Percentiles rank a stretch among this genome's conserved stretches.
Conservation (phyloP, 2,888 invertebrate species). For the Empis stercorea region DNA sequence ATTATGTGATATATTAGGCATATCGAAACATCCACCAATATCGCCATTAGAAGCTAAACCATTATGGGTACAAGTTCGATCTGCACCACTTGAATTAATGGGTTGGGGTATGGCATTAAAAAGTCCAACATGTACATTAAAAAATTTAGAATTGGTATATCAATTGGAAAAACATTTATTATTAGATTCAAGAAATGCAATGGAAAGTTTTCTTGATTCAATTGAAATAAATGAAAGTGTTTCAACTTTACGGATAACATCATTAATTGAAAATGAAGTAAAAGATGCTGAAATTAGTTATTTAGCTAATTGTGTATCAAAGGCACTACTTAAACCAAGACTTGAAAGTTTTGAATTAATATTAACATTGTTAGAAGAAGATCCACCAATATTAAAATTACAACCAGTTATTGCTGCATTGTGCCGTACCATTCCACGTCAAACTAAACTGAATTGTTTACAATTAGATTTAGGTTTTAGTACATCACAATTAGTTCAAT, state of each 20-base stretch:
- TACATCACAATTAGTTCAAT: slow-evolving; percentile 40
- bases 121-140: slow-evolving; percentile 37
- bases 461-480: slow-evolving; percentile 42
- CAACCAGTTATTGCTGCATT: slow-evolving; percentile 42
- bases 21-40: slow-evolving; percentile 35
- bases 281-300: slow-evolving; percentile 39
- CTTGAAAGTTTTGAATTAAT: slow-evolving; percentile 41
- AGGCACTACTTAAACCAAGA: slow-evolving; percentile 37
- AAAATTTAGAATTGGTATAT: slow-evolving; percentile 39
- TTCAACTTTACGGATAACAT: slow-evolving; percentile 39
- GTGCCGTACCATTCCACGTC: slow-evolving; percentile 27
- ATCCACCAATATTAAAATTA: slow-evolving; percentile 37
- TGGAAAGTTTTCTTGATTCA: slow-evolving; percentile 39
- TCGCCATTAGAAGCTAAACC: slow-evolving; percentile 27
- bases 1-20: slow-evolving; percentile 39
- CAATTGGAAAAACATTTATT: slow-evolving; percentile 37
- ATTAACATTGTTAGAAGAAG: slow-evolving; percentile 42
- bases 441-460: slow-evolving; percentile 35
- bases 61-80: slow-evolving; percentile 33
- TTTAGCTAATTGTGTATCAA: slow-evolving; percentile 37
- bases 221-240: slow-evolving; percentile 41
- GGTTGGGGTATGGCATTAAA: slow-evolving; percentile 41
- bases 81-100: slow-evolving; percentile 37
- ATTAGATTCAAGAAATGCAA: slow-evolving; percentile 25
- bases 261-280: slow-evolving; percentile 41